Base-by-base conservation (phyloP, 2,888 invertebrate genomes). In the Siphonodentalium dalli region DNA sequence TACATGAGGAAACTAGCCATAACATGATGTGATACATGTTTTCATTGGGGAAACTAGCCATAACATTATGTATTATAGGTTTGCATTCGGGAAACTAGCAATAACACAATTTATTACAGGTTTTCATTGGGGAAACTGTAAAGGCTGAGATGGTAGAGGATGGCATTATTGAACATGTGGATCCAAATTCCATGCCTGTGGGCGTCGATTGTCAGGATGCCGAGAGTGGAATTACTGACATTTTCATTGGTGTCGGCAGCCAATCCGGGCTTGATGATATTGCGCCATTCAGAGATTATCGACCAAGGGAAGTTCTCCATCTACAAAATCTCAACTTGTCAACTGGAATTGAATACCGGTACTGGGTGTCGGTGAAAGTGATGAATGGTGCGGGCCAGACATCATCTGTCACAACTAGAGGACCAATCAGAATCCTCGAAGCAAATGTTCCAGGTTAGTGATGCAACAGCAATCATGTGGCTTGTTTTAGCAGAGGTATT, bases 131-230 rank as follows among this genome's bases (percentile, higher is more conserved):
- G 8, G 33, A 63, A 13, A 52, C 53, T 8, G 58, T 47, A 21
- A 68, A 64, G n/a, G 68, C 65, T 8, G 69, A 71, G 37, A 38
- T 65, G 0, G 55, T 66, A 42, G 65, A 61, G n/a, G 21, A 55
- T 3, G 50, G 55, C 1, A 42, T 55, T 21, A 60, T 68, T 8
- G 33, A 66, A 27, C 68, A 69, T 40, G 57, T 58, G 34, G 66
- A 67, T 34, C 64, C 59, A n/a, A 45, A 60, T 31, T 49, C 56
- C 1, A 54, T 71, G 13, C 53, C 60, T 26, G 54, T 67, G 3
- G 63, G 63, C 26, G 68, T 68, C 67, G 40, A 40, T 4, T 62
- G 52, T 0, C 28, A 51, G n/a, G 71, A 71, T 38, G 48, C 59
- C 9, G 62, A 71, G 40, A 71, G 71, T 34, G 67, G 68, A 11